A percentile compares a stretch with the other conserved stretches of the same genome.
These are phyloP conservation scores for Eristalinus sepulchralis DNA, from an alignment of 2,888 invertebrate species.

Conservation along the genomic window DNA sequence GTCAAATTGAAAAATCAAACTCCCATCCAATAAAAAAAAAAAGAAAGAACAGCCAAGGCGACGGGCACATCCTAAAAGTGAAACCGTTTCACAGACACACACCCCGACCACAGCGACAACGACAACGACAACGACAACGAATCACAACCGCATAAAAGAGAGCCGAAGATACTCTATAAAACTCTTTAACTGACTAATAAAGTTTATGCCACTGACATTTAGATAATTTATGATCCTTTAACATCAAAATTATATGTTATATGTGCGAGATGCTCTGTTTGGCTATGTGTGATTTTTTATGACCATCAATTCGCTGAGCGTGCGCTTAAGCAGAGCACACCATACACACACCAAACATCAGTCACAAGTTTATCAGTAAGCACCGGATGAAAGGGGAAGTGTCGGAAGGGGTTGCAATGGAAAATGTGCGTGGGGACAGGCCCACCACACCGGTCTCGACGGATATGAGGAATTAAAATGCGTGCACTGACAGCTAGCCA, in stretches of 20 bases:
- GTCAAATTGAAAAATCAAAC: slow-evolving; percentile 74
- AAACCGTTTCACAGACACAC: slow-evolving; percentile 48
- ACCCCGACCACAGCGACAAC: not conserved
- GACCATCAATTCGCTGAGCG: slow-evolving; percentile 74
- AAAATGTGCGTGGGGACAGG: too few relatives aligned
- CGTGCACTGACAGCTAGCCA: too few relatives aligned
- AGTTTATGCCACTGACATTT: slow-evolving; percentile 77
- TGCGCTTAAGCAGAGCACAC: slow-evolving; percentile 60
- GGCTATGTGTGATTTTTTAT: slow-evolving; percentile 62
- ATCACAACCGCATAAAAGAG: slow-evolving; percentile 43
- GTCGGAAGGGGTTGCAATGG: too few relatives aligned
- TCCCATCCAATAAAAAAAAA: slow-evolving; percentile 24
- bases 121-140: not conserved
- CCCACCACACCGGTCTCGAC: too few relatives aligned
- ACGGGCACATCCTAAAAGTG: slow-evolving; percentile 33
- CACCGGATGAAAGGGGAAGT: not conserved
- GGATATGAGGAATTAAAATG: too few relatives aligned
- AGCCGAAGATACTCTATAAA: slow-evolving; percentile 72
- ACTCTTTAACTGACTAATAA: slow-evolving; percentile 73
- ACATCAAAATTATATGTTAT: slow-evolving; percentile 79
- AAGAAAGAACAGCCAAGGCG: slow-evolving; percentile 15
- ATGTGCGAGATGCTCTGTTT: slow-evolving; percentile 60
- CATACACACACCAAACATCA: slow-evolving; percentile 35
- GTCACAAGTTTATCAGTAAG: not conserved
- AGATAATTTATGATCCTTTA: slow-evolving; percentile 80